These are phyloP conservation scores for Zosterops lateralis DNA, from an alignment of 2,113 vertebrate genomes.

Conservation along the genomic window DNA sequence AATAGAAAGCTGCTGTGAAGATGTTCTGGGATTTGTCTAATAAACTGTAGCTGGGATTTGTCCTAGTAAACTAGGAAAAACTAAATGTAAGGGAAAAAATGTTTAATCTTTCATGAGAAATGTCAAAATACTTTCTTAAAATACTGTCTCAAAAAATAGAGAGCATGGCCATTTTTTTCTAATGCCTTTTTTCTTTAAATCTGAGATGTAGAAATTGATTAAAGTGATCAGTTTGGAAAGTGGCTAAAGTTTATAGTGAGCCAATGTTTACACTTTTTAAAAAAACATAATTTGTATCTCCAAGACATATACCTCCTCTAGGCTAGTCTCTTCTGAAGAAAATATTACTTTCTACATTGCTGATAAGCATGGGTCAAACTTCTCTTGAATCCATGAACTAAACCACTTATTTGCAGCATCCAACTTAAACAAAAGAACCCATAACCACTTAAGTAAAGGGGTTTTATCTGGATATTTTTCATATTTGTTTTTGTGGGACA, in stretches of 20 bases:
- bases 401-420: neutral
- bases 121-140: neutral
- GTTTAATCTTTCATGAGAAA: neutral
- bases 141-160: neutral
- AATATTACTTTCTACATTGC: neutral
- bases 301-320: neutral
- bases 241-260: neutral
- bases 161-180: neutral
- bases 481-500: neutral
- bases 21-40: neutral
- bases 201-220: neutral
- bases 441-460: neutral
- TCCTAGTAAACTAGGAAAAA: neutral
- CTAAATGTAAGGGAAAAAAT: neutral
- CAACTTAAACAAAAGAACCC: neutral
- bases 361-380: neutral
- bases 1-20: neutral
- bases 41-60: neutral
- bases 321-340: neutral
- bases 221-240: slow-evolving; percentile 1
- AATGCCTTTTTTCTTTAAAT: neutral
- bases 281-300: neutral
- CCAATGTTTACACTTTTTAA: neutral
- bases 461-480: neutral
- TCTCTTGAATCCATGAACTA: neutral